Conservation (phyloP, 2,888 invertebrate species). For the Chydorus sphaericus region DNA sequence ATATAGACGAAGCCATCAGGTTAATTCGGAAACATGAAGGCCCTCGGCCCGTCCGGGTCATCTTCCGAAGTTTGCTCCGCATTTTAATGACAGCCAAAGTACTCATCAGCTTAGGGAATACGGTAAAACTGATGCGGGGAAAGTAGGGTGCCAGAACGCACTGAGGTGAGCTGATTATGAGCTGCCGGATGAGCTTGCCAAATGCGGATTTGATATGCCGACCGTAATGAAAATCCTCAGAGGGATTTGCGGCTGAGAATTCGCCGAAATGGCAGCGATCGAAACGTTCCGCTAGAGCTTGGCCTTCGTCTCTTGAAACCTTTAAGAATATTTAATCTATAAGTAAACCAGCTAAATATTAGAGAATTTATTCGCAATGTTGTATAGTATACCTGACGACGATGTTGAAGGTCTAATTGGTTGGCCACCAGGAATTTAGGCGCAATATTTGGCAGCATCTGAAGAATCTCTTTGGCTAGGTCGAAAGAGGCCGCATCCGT, state of each 20-base stretch:
- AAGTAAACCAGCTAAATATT: too few relatives aligned
- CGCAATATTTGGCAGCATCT: background rate
- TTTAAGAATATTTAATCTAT: background rate
- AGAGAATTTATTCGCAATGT: background rate
- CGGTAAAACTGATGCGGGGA: too few relatives aligned
- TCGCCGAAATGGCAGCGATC: background rate
- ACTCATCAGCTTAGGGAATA: background rate
- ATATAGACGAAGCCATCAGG: too few relatives aligned
- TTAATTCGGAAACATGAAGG: too few relatives aligned
- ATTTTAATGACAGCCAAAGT: background rate
- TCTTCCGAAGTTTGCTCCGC: background rate
- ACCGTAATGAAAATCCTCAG: background rate
- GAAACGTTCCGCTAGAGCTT: background rate
- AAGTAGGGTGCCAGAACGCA: background rate
- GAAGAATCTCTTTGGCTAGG: background rate
- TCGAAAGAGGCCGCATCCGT: background rate
- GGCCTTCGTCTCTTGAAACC: slow-evolving; percentile 1
- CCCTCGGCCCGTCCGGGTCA: background rate
- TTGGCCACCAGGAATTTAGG: slow-evolving; percentile 7
- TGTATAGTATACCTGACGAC: slow-evolving; percentile 5
- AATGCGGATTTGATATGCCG: background rate
- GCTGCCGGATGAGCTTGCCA: background rate
- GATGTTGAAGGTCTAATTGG: slow-evolving; percentile 4
- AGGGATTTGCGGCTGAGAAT: background rate
- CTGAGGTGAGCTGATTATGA: background rate